Conservation (phyloP, 2,797 vertebrate genomes). For the Alauda arvensis region DNA sequence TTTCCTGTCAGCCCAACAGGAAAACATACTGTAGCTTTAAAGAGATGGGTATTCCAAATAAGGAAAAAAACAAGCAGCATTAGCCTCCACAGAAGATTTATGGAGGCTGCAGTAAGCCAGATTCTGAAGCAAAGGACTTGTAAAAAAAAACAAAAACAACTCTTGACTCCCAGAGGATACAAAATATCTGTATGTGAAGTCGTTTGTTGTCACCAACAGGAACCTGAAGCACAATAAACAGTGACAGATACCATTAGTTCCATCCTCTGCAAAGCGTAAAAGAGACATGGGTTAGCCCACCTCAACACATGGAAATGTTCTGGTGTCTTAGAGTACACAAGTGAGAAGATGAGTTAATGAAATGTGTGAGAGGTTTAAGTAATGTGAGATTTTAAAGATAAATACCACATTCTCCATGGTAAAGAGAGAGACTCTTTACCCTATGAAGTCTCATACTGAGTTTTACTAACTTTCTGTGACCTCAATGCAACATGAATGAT, state of each 20-base stretch:
- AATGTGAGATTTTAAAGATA: background rate
- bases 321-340: accelerated
- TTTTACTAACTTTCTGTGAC: background rate
- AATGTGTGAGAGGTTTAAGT: background rate
- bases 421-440: background rate
- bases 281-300: background rate
- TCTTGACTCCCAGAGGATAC: background rate
- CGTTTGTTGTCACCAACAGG: background rate
- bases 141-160: background rate
- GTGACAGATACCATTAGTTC: background rate
- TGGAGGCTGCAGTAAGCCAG: background rate
- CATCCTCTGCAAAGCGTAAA: accelerated
- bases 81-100: background rate
- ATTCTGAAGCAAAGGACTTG: background rate
- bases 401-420: background rate
- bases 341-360: background rate
- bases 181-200: accelerated
- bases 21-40: background rate
- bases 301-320: background rate
- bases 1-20: background rate
- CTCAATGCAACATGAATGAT: background rate
- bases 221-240: background rate
- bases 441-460: background rate
- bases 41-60: background rate
- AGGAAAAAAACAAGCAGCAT: background rate